phyloP scores from a whole-genome alignment of 2,113 vertebrate species.

The Hassar affinis region DNA sequence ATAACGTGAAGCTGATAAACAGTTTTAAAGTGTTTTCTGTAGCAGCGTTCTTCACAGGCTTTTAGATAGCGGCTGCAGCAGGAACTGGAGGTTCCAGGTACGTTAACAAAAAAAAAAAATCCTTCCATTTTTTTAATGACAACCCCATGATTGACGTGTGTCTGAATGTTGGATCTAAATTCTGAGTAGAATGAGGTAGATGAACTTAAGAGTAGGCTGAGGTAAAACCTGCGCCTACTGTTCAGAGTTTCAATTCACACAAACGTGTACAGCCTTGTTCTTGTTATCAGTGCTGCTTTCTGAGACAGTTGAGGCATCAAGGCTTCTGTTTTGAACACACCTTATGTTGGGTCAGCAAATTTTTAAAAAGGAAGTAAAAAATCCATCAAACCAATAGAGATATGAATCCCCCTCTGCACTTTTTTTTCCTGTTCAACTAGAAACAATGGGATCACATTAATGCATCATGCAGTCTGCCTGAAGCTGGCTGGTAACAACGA shows the following conservation, averaged over 20 bases:
- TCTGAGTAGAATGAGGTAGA: neutral
- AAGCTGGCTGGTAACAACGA: neutral
- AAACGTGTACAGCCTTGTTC: too few relatives aligned
- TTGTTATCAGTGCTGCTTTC: neutral
- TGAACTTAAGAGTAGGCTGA: neutral
- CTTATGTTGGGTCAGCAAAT: neutral
- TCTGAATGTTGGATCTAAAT: neutral
- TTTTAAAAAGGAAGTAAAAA: neutral
- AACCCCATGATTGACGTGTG: neutral
- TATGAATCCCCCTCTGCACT: neutral
- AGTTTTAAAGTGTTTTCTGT: neutral
- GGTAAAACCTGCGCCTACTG: neutral
- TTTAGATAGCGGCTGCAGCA: constrained; percentile 26
- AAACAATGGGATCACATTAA: neutral
- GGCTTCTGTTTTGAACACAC: neutral
- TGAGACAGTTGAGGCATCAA: neutral
- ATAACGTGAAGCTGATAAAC: neutral
- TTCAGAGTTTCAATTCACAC: neutral
- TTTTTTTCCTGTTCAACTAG: neutral
- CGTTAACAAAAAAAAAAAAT: neutral
- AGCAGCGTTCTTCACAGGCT: neutral
- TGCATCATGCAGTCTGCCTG: constrained; percentile 3
- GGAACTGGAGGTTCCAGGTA: neutral
- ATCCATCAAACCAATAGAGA: neutral
- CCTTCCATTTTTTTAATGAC: neutral